Evolutionary conservation across 37 sponge, comb jelly and placozoan species (phyloP).

Genomic region (Hormiphora californensis): DNA sequence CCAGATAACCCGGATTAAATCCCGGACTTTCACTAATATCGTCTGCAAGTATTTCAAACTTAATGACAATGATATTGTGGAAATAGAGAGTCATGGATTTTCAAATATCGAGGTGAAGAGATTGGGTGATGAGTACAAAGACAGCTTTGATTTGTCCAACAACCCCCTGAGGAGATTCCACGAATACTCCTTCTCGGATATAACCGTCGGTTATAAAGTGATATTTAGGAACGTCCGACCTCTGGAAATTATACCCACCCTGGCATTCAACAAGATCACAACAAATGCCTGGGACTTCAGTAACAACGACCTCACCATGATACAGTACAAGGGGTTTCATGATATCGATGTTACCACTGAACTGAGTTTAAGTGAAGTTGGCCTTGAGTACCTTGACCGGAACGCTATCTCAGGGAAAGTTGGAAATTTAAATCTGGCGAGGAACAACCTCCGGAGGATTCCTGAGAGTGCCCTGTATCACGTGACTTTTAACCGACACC

Average conservation of each 20-base stretch:
- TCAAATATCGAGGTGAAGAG: neutral
- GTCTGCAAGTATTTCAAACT: neutral
- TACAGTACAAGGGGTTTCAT: neutral
- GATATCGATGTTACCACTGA: neutral
- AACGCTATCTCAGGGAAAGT: neutral
- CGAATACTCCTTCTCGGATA: neutral
- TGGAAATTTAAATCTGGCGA: neutral
- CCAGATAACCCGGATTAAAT: neutral
- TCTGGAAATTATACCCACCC: neutral
- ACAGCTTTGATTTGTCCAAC: conserved; percentile 9
- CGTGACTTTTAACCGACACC: neutral
- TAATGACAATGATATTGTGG: conserved; percentile 14
- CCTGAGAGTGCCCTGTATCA: neutral
- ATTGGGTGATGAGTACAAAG: neutral
- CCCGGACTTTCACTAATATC: conserved; percentile 1
- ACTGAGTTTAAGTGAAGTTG: neutral
- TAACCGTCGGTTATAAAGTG: neutral
- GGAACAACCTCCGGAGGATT: neutral
- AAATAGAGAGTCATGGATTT: conserved; percentile 26
- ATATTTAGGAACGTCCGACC: neutral
- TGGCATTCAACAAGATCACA: conserved; percentile 1
- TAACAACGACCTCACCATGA: neutral
- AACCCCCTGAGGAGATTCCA: conserved; percentile 13
- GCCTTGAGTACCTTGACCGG: neutral
- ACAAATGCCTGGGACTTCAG: neutral